Evolutionary conservation across 1,140 invertebrate genomes (phyloP).

Genomic region (Danaus plexippus): DNA sequence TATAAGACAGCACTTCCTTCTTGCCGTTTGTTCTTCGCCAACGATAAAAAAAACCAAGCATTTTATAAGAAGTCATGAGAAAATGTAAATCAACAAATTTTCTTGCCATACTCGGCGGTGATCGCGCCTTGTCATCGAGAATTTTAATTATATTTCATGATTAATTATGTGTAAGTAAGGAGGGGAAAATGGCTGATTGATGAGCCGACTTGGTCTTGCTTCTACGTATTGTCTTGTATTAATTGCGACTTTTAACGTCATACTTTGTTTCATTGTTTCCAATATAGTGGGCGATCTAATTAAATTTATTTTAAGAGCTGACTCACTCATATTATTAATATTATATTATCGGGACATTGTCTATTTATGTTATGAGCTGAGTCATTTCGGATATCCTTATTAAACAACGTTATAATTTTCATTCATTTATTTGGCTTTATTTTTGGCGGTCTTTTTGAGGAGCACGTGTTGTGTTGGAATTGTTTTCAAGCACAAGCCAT

Average conservation of each 20-base stretch:
- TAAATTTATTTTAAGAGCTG: slow-evolving; percentile 55
- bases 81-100: slow-evolving; percentile 8
- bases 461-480: no score
- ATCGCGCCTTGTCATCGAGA: slow-evolving; percentile 62
- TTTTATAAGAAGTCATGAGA: no score
- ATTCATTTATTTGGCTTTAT: no score
- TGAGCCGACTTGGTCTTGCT: slow-evolving; percentile 46
- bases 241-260: slow-evolving; percentile 63
- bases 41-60: no score
- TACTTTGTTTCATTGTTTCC: slow-evolving; percentile 58
- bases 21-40: no score
- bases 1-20: no score
- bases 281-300: slow-evolving; percentile 50
- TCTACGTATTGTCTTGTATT: slow-evolving; percentile 51
- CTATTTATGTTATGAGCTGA: slow-evolving; percentile 32
- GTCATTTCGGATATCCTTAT: slow-evolving; percentile 35
- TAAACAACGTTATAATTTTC: neutral
- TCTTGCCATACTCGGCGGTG: slow-evolving; percentile 18
- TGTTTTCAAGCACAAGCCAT: no score
- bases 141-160: slow-evolving; percentile 69
- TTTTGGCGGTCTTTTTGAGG: no score
- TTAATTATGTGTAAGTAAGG: slow-evolving; percentile 65
- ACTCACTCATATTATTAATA: slow-evolving; percentile 63
- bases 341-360: slow-evolving; percentile 48
- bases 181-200: slow-evolving; percentile 57